Conservation (phyloP, 2,888 invertebrate genomes). For the Tenthredo amoena region DNA sequence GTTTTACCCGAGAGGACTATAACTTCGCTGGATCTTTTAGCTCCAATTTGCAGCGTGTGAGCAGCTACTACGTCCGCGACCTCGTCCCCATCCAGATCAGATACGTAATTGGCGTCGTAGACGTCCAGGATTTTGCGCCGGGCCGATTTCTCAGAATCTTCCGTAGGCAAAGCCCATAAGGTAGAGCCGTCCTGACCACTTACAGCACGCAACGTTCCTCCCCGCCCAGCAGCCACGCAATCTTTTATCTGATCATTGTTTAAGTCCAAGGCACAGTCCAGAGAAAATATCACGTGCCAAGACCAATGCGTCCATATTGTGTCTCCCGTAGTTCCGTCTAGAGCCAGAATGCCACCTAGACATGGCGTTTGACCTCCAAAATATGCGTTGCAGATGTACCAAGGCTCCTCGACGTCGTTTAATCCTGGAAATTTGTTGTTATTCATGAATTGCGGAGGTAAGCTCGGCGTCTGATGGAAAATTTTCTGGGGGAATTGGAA, state of each 20-base stretch:
- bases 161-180: slow-evolving; percentile 83
- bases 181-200: slow-evolving; percentile 84
- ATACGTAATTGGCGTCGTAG: slow-evolving; percentile 86
- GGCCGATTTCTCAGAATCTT: slow-evolving; percentile 70
- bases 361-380: slow-evolving; percentile 84
- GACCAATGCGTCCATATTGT: slow-evolving; percentile 89
- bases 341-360: slow-evolving; percentile 87
- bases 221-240: slow-evolving; percentile 87
- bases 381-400: slow-evolving; percentile 83
- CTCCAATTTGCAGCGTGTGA: slow-evolving; percentile 81
- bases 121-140: slow-evolving; percentile 79
- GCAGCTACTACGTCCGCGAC: slow-evolving; percentile 86
- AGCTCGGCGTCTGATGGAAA: neutral
- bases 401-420: slow-evolving; percentile 75
- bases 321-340: slow-evolving; percentile 86
- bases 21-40: slow-evolving; percentile 82
- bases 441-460: neutral
- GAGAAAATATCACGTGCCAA: slow-evolving; percentile 85
- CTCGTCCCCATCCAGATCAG: slow-evolving; percentile 86
- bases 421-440: slow-evolving; percentile 63
- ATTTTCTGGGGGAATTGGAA: no score
- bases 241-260: slow-evolving; percentile 85
- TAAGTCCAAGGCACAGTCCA: slow-evolving; percentile 87
- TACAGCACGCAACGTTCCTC: slow-evolving; percentile 85
- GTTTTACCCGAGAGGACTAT: slow-evolving; percentile 86